These are phyloP conservation scores for Platygyra sinensis DNA, from an alignment of 64 coral and sea anemone species.

Conservation along the genomic window DNA sequence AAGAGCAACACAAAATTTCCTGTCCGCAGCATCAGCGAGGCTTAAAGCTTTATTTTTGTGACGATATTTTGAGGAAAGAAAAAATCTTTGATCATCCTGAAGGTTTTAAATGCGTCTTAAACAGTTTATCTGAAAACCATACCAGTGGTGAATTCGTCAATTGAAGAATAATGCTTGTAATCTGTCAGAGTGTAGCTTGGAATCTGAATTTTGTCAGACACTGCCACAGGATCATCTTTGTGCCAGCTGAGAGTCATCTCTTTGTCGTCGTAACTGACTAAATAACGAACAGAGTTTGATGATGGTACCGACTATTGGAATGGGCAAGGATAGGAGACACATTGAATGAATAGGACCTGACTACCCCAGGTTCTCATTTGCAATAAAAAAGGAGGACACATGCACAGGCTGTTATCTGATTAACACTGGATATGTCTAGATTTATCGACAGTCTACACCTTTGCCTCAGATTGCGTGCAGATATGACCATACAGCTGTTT, in stretches of 20 bases:
- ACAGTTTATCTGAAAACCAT: background rate
- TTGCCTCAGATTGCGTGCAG: too few relatives aligned
- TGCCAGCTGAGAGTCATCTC: constrained; percentile 71
- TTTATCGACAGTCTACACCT: too few relatives aligned
- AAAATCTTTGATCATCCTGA: background rate
- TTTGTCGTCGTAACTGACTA: constrained; percentile 76
- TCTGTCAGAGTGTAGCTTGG: constrained; percentile 64
- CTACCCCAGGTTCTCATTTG: background rate
- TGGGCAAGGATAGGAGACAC: background rate
- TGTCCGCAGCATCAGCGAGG: too few relatives aligned
- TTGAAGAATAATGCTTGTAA: background rate
- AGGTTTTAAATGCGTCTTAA: background rate
- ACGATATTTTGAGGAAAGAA: too few relatives aligned
- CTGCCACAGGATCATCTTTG: constrained; percentile 42
- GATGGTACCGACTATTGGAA: background rate
- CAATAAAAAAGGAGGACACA: too few relatives aligned
- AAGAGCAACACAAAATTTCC: too few relatives aligned
- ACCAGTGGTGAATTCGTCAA: constrained; percentile 64
- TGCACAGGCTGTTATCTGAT: too few relatives aligned
- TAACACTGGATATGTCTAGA: too few relatives aligned
- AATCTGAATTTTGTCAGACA: constrained; percentile 47
- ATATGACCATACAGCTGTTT: too few relatives aligned
- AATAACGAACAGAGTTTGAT: background rate
- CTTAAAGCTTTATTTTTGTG: too few relatives aligned
- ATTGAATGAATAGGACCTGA: too few relatives aligned